A percentile compares a stretch with the other conserved stretches of the same genome.
Conservation (phyloP, 1,140 invertebrate genomes). For the Berghia stephanieae region DNA sequence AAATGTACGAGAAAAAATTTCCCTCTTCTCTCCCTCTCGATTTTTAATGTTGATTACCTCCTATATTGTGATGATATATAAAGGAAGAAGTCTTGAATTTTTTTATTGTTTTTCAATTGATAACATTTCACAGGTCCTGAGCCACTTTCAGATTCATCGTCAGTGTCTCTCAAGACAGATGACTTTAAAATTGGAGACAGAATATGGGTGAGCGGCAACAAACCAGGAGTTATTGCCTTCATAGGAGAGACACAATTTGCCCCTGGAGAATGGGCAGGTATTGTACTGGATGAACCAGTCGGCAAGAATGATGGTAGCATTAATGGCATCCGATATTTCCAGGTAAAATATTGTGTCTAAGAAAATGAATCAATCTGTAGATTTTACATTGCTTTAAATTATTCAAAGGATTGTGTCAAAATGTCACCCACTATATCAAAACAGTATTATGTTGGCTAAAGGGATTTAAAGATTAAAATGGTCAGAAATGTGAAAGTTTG, state of each 20-base stretch:
- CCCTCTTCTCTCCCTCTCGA: background rate
- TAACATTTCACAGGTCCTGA: constrained; percentile 48
- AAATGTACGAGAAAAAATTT: background rate
- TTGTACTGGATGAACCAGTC: constrained; percentile 63
- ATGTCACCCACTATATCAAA: no score
- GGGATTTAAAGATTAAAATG: no score
- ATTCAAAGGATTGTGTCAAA: no score
- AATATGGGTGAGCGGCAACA: constrained; percentile 95
- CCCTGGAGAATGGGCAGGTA: constrained; percentile 66
- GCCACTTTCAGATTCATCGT: constrained; percentile 35
- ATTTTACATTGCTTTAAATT: no score
- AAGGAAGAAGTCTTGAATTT: no score
- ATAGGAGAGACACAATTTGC: constrained; percentile 88
- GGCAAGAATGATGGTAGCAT: constrained; percentile 70
- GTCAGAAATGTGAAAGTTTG: no score
- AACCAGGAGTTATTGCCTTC: constrained; percentile 93
- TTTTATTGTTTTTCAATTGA: background rate
- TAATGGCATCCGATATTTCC: constrained; percentile 70
- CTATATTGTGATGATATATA: background rate
- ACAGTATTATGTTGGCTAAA: no score
- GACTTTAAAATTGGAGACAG: constrained; percentile 95
- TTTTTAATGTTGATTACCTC: background rate
- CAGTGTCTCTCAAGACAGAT: constrained; percentile 46
- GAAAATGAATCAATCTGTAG: no score
- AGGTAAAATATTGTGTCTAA: constrained; percentile 12